Evolutionary conservation across 92 coral and sea anemone genomes (phyloP), one percentile per base, ranked within the genome.

Genomic region (Diadumene lineata): DNA sequence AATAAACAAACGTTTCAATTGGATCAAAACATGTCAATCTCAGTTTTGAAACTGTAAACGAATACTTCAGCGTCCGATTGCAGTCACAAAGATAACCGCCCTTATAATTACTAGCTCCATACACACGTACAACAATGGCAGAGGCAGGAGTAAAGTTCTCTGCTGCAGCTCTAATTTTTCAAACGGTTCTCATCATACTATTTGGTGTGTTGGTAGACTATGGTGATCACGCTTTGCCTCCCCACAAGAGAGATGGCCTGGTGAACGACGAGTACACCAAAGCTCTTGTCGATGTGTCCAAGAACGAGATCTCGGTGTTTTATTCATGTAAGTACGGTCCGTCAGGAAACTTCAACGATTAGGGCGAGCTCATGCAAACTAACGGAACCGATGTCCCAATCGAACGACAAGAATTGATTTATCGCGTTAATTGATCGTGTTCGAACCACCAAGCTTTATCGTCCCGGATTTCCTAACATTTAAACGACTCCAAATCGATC

Each of bases 151-250:
- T 82, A 58, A 93, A 87, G 58, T 90, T 93, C 69, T 81, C 89
- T 34, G 43, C 83, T 25, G 50, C 66, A 0, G 77, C 79, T 2
- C 53, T 80, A 13, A 19, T 82, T 38, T 78, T 87, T 66, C 98
- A 93, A 66, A 63, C 88, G 21, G 28, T 70, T 22, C 68, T 93
- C 3, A 77, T 93, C 13, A 67, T 90, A 17, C 51, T 93, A 28
- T 93, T 84, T 64, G 83, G 88, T 0, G 92, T 82, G 9, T 60
- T 93, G 22, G 87, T 82, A 18, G 90, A 87, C 26, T 93, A 93
- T 30, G 87, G 85, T 0, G 70, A 89, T 18, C 88, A 89, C 32
- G 91, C 94, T 29, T 67, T 69, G 10, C 91, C 94, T 0, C 82
- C 84, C 22, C 87, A 82, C 66, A 66, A 56, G 4, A 72, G 80